Evolutionary conservation across 2,113 vertebrate species (phyloP), one percentile per base, ranked within the genome.

Genomic region (Myrmecophaga tridactyla): DNA sequence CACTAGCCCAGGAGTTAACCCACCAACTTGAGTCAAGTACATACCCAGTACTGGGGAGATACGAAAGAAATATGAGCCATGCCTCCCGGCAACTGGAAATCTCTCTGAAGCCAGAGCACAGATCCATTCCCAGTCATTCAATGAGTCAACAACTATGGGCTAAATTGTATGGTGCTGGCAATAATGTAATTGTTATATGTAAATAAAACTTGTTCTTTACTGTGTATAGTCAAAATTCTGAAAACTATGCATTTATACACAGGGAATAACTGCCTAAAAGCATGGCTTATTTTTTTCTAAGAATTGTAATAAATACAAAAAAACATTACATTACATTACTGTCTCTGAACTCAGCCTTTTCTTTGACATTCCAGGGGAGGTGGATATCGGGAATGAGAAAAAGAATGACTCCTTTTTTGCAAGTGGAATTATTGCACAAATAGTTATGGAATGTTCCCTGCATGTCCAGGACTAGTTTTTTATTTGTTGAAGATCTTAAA

Each of bases 121-220:
- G 13, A 5, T 7, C 43, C 15, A 2, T 17, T 21, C 7, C 12
- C 15, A 4, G 3, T 29, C 27, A 39, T 18, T 23, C 7, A 77
- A 31, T 11, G 23, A 75, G 36, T 9, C 27, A 17, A 34, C 14
- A 2, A 13, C 1, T 2, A 0, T 56, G 20, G n/a, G 34, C 34
- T 23, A 27, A 2, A 23, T 12, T 12, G 25, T 23, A 8, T 6
- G 10, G 23, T 7, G 17, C 14, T 15, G 29, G 43, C 20, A 27
- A 3, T 2, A 25, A 39, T 34, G 34, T 21, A 65, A 2, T 5
- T 0, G 21, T 9, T 0, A n/a, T 34, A 4, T 12, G 39, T 14
- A 36, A 48, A 58, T 1, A 34, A 65, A 56, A 48, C 36, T 1
- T 0, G 0, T 17, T 14, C 18, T 23, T 36, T 1, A 10, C 9